phyloP scores from a whole-genome alignment of 2,113 vertebrate species.

The Anolis sagrei region DNA sequence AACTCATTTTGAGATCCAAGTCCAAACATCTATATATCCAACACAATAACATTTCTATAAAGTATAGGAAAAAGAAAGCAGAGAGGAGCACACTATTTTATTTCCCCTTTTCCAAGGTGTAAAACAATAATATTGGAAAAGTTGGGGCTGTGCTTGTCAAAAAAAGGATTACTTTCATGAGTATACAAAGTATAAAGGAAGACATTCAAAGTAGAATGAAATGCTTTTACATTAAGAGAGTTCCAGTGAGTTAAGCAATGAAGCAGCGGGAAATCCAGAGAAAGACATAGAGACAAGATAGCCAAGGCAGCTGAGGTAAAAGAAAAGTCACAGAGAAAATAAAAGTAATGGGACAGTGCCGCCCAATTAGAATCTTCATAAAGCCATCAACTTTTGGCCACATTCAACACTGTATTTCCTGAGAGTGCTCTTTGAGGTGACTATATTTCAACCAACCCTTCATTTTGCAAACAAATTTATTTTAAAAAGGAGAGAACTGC shows the following conservation, averaged over 20 bases:
- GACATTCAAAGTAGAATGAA: not conserved
- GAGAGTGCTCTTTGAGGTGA: too few relatives aligned
- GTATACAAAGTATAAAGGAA: not conserved
- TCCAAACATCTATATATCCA: not conserved
- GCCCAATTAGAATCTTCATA: too few relatives aligned
- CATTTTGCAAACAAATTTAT: too few relatives aligned
- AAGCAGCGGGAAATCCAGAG: not conserved
- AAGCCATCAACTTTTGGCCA: too few relatives aligned
- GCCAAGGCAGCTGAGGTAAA: not conserved
- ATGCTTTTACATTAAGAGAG: not conserved
- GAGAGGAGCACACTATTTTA: not conserved
- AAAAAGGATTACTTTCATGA: not conserved
- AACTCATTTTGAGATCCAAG: not conserved
- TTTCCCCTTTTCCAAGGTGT: not conserved
- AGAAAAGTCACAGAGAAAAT: not conserved
- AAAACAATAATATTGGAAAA: not conserved
- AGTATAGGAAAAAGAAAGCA: not conserved
- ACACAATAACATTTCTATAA: not conserved
- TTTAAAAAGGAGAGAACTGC: too few relatives aligned
- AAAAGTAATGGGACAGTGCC: not conserved
- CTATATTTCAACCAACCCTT: too few relatives aligned
- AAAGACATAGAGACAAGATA: not conserved
- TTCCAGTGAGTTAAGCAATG: not conserved
- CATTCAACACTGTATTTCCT: too few relatives aligned
- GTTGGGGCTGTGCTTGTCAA: not conserved